Base-by-base conservation (phyloP, 2,797 vertebrate species). In the Syngnathus rostellatus region DNA sequence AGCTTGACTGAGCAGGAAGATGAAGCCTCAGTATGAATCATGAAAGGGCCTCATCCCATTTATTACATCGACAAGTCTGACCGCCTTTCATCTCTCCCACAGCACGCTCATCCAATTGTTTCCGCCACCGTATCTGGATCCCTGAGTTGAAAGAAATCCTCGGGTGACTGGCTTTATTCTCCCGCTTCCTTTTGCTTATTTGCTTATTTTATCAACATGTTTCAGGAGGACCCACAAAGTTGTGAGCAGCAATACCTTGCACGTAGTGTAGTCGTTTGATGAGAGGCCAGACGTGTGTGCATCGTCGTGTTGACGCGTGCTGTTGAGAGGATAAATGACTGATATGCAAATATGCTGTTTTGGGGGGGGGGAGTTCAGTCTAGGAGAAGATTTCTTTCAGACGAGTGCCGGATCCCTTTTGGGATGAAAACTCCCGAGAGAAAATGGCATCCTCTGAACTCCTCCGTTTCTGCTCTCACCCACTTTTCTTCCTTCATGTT, bases 361-460 rank as follows among this genome's bases (percentile, higher is more conserved):
- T 79, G n/a, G n/a, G n/a, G 12, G 41, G 78, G 21, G 41, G 40
- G 69, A 72, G 67, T 63, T 58, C 23, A 72, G 69, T 78, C 75
- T 76, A 65, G 63, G 51, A 73, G 74, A 82, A 85, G 68, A 79
- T 72, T 51, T 78, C 73, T 81, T 83, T 85, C 76, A 80, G 78
- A 82, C 21, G 75, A 80, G 76, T 45, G 68, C 73, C 59, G 62
- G 72, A 74, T 79, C 73, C 77, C 81, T 75, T 76, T 65, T 71
- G 78, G 83, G 84, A 81, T 73, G 73, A 82, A 72, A 75, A 80
- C 69, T 84, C 85, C 82, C 85, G 38, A 37, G 82, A 79, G 85
- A 67, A 73, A 75, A 74, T 50, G 68, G 40, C 77, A 71, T 82
- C 76, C 76, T 87, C 81, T 76, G 79, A 83, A 82, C 84, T 86